Base-by-base conservation (phyloP, 1,140 invertebrate genomes). In the Micrasema longulum region DNA sequence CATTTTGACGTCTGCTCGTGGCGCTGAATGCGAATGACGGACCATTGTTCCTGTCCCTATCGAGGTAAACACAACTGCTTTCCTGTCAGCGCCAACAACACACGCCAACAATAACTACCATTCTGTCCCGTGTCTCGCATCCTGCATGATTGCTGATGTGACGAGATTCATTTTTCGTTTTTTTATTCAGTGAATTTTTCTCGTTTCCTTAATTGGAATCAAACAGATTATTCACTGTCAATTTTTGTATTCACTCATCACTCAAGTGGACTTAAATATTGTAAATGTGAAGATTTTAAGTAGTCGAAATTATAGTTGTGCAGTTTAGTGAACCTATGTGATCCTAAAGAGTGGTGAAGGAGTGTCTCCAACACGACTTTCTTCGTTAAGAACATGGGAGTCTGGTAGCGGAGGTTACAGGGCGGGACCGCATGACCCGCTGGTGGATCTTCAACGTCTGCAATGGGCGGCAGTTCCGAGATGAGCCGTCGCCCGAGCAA, bases 381-480 rank as follows among this genome's bases (percentile, higher is more conserved):
- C 7, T 31, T 7, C 26, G 7, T 2, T 31, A 31, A n/a, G n/a
- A n/a, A 22, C 10, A 43, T 62, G 35, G 26, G 41, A 14, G 22
- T 4, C 41, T 36, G 41, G 9, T 36, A 43, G 47, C 31, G 20
- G 50, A 22, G 43, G n/a, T 26, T 6, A 22, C 50, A 11, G 50
- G 36, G 50, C 52, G 66, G 57, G 35, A 20, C 66, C 52, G 48
- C 66, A 75, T 85, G 70, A 83, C 84, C 52, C 80, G 83, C 20
- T 85, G 84, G 81, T 85, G 84, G 84, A 76, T 85, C 14, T 79
- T 85, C 76, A 83, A 85, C 74, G 74, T 81, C 26, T 85, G 84
- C 78, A 82, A 79, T 63, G 78, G 80, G 48, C 77, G 83, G 45
- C 77, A 83, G 35, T 84, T 85, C 76, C 76, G 78, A 10, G 80